A percentile compares a stretch with the other conserved stretches of the same genome.
These are phyloP conservation scores for Chrosomus eos DNA, from an alignment of 2,797 vertebrate genomes.

Conservation along the genomic window DNA sequence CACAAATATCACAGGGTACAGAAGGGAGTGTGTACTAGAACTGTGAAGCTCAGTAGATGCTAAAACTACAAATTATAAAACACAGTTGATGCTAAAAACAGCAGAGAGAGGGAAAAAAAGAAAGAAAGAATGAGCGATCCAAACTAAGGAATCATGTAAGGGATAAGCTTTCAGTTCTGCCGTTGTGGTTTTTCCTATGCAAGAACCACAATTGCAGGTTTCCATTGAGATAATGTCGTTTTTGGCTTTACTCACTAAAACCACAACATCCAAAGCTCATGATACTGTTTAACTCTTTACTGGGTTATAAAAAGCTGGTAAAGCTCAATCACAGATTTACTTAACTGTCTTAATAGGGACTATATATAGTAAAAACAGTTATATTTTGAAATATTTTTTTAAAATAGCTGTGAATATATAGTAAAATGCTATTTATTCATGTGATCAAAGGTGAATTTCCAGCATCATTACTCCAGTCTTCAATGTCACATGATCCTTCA, in stretches of 20 bases:
- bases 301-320: constrained; percentile 24
- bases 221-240: constrained; percentile 52
- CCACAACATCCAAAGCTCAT: constrained; percentile 39
- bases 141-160: constrained; percentile 38
- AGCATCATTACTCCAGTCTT: neutral
- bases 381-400: no score
- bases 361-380: no score
- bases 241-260: constrained; percentile 42
- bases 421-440: neutral
- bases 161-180: constrained; percentile 47
- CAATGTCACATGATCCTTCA: no score
- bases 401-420: no score
- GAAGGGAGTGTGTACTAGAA: neutral
- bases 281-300: constrained; percentile 15
- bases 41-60: constrained; percentile 19
- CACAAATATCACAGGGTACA: constrained; percentile 34
- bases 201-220: constrained; percentile 52
- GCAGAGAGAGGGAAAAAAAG: constrained; percentile 22
- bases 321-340: neutral
- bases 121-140: constrained; percentile 15
- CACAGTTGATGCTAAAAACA: constrained; percentile 38
- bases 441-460: neutral
- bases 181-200: constrained; percentile 39
- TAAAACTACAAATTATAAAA: constrained; percentile 46
- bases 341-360: neutral